phyloP scores from a whole-genome alignment of 1,140 invertebrate genomes.

The Yoshiicerus persimilis region DNA sequence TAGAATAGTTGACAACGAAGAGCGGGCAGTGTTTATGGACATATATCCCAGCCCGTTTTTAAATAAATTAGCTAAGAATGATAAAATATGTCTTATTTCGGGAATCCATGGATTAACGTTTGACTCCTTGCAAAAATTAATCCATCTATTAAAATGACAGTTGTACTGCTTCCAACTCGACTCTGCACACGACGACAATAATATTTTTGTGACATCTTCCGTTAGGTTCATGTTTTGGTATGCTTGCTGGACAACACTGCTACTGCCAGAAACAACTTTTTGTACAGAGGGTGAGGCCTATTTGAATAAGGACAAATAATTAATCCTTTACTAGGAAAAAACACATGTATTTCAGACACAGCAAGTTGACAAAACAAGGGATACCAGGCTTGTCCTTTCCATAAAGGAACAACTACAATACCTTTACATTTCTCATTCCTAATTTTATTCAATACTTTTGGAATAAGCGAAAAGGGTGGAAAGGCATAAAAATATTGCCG shows the following conservation, averaged over 20 bases:
- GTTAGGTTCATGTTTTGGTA: not conserved
- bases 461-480: not conserved
- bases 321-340: not conserved
- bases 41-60: not conserved
- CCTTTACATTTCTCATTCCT: not conserved
- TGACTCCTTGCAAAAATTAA: not conserved
- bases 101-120: not conserved
- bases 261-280: not conserved
- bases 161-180: not conserved
- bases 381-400: not conserved
- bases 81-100: not conserved
- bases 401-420: not conserved
- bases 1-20: conserved; percentile 2
- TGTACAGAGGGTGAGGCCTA: not conserved
- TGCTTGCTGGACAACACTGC: not conserved
- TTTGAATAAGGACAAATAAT: not conserved
- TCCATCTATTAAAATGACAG: not conserved
- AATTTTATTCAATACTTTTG: not conserved
- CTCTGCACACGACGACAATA: not conserved
- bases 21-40: not conserved
- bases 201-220: not conserved
- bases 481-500: not conserved
- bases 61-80: not conserved
- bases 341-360: not conserved
- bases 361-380: not conserved